Base-by-base conservation (phyloP, 2,113 vertebrate species). In the Otus sunia region DNA sequence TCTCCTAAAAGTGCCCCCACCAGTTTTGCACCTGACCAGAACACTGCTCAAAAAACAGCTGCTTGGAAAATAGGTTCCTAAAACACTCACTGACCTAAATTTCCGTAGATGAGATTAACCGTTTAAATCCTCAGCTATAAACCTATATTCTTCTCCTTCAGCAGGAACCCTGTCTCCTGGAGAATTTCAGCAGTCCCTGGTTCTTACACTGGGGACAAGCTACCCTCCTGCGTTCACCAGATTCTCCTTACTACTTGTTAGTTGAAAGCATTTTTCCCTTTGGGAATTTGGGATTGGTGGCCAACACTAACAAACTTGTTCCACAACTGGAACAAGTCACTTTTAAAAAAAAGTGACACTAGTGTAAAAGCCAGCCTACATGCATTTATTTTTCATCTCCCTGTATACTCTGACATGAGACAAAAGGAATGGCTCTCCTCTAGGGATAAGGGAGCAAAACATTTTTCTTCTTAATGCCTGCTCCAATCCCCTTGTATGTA, bases 151-250 rank as follows among this genome's bases (percentile, higher is more conserved):
- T 39, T 52, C 27, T 27, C 32, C 41, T 49, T 90, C 29, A 50
- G 32, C 15, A 59, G 58, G 49, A 73, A 32, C 5, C 6, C 4
- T 5, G 8, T 60, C 50, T 84, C 36, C 59, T 53, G 39, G 56
- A 74, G 19, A 39, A 52, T 69, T 9, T 60, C 27, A 18, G n/a
- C 12, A 53, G 37, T 34, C 30, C 29, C 39, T 53, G 7, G 12
- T 43, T 36, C 25, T 94, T 75, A 59, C 3, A 8, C 25, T 26
- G 43, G 4, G 26, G 5, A n/a, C 8, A 49, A 82, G 17, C 32
- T n/a, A 18, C 23, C 4, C 3, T 47, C 22, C 22, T 0, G 2
- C 4, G 3, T 55, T 90, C 16, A 50, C 8, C 25, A 59, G 7
- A 53, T 37, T n/a, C 8, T 85, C 37, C n/a, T 63, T 79, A 50